Conservation (phyloP, 2,113 vertebrate genomes). For the Geothlypis trichas region DNA sequence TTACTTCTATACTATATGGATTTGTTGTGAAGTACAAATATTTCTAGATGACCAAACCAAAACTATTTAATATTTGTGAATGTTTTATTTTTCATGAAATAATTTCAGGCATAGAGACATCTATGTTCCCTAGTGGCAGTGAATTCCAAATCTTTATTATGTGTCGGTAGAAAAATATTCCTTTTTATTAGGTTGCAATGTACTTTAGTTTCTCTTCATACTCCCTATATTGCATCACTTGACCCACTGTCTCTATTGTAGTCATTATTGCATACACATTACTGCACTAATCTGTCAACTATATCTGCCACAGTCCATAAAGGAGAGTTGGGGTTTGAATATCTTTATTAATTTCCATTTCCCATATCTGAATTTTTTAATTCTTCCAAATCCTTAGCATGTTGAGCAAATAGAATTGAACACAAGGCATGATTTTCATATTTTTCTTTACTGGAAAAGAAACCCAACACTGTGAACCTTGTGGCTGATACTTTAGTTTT, state of each 20-base stretch:
- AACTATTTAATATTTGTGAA: neutral
- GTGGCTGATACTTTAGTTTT: neutral
- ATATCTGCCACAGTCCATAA: neutral
- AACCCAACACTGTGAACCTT: neutral
- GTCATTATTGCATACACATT: neutral
- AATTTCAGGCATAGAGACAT: neutral
- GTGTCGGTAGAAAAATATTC: conserved; percentile 3
- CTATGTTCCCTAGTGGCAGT: neutral
- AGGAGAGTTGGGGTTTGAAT: neutral
- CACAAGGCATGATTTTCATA: neutral
- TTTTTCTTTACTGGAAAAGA: neutral
- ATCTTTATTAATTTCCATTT: conserved; percentile 31
- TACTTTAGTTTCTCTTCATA: neutral
- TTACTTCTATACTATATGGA: neutral
- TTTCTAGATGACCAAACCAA: neutral
- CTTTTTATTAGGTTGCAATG: neutral
- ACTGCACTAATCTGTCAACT: conserved; percentile 4
- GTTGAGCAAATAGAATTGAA: neutral
- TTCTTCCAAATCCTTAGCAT: neutral
- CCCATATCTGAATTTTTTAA: neutral
- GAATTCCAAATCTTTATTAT: conserved; percentile 34
- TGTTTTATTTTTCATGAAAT: neutral
- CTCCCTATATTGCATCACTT: neutral
- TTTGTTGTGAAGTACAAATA: neutral
- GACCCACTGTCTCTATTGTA: neutral